Base-by-base conservation (phyloP, 2,888 invertebrate genomes). In the Polyommatus iphigenia region DNA sequence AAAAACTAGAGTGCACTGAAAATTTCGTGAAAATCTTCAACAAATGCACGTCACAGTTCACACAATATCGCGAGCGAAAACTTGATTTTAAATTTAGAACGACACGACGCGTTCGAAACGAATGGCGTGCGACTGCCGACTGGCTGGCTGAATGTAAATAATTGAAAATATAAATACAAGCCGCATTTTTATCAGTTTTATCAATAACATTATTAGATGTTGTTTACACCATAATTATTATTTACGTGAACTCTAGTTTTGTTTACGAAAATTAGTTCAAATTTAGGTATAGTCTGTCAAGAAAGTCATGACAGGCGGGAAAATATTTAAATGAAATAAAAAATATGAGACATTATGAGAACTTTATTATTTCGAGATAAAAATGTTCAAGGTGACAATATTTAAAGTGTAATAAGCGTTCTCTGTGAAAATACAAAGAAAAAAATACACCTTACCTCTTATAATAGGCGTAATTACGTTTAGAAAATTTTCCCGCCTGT, bases 111-210 rank as follows among this genome's bases (percentile, higher is more conserved):
- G 72, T 72, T 72, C 41, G 72, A 20, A 7, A 41, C 72, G 72
- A 41, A 20, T 72, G 20, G 72, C 72, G 41, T 4, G 72, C 72
- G 18, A 54, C 72, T 72, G 72, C 10, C 46, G n/a, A 71, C 72
- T 72, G 72, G 41, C 72, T 72, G 71, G n/a, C 41, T n/a, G n/a
- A 10, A 72, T 41, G 72, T 72, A 41, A 72, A 41, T 72, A 72
- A 41, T 72, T 41, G 36, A 72, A 62, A 24, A 15, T 15, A 67
- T 67, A 67, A 67, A 29, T 41, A 72, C 20, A 36, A 72, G 41
- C 36, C n/a, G 41, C n/a, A 72, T 72, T 72, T 71, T 72, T 71
- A 71, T 71, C 71, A 41, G 71, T 71, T 71, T 72, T 41, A 72
- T 72, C 72, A 72, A 72, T 41, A 15, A 62, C 13, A 54, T 59